phyloP scores from a whole-genome alignment of 2,113 vertebrate species.

The Lota lota region DNA sequence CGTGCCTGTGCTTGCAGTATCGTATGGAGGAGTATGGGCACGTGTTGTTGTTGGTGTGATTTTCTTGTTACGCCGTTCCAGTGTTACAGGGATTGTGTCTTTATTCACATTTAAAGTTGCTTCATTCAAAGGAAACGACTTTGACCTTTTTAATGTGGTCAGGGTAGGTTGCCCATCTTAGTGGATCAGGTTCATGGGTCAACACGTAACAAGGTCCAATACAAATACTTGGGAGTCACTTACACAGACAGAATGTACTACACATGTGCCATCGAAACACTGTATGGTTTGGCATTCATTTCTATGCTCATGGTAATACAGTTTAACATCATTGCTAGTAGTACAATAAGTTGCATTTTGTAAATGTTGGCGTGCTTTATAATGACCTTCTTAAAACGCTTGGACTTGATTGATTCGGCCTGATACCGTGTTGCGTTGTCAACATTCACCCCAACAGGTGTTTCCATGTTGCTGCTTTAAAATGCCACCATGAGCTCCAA shows the following conservation, averaged over 20 bases:
- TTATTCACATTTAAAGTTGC: background rate
- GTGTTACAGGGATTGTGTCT: background rate
- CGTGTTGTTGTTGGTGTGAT: background rate
- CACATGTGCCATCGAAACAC: background rate
- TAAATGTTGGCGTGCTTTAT: too few species aligned
- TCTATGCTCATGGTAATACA: too few species aligned
- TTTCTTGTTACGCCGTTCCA: background rate
- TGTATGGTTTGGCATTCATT: background rate
- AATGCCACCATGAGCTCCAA: constrained; percentile 29
- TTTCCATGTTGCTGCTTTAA: constrained; percentile 25
- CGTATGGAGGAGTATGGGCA: constrained; percentile 25
- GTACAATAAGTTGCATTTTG: too few species aligned
- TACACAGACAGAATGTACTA: constrained; percentile 8
- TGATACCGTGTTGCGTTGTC: constrained; percentile 10
- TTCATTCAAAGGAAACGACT: constrained; percentile 39
- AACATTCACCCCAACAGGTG: constrained; percentile 40
- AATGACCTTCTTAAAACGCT: constrained; percentile 1
- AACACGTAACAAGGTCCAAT: background rate
- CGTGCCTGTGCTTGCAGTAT: background rate
- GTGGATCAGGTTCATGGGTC: too few species aligned
- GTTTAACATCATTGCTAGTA: too few species aligned
- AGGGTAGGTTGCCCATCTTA: background rate
- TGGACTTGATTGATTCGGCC: constrained; percentile 31
- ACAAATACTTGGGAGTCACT: constrained; percentile 15
- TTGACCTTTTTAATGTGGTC: constrained; percentile 26